Evolutionary conservation across 37 sponge, comb jelly and placozoan species (phyloP).

Genomic region (Eunapius fragilis): DNA sequence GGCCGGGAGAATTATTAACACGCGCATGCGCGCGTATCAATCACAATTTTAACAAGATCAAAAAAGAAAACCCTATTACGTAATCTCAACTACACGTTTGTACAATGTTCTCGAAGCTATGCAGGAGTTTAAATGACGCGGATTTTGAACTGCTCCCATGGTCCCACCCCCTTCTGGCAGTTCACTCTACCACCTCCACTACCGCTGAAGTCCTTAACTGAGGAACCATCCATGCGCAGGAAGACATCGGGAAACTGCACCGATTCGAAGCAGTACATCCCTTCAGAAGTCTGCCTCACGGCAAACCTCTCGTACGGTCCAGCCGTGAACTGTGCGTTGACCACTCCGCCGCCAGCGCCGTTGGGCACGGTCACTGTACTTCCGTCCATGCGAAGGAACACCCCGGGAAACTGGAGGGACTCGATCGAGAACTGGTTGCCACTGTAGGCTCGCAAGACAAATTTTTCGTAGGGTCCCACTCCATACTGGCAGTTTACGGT

Average conservation of each 20-base stretch:
- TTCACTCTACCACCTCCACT: too few species aligned
- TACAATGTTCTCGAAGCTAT: too few species aligned
- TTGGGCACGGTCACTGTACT: background rate
- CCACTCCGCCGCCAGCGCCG: background rate
- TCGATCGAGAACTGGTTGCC: background rate
- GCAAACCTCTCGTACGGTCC: background rate
- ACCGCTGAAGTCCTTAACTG: background rate
- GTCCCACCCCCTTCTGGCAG: too few species aligned
- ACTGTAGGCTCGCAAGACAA: background rate
- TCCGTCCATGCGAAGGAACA: background rate
- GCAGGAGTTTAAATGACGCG: too few species aligned
- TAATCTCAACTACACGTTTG: too few species aligned
- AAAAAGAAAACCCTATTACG: too few species aligned
- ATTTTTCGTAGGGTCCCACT: background rate
- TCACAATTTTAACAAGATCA: too few species aligned
- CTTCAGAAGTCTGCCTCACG: background rate
- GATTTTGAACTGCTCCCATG: too few species aligned
- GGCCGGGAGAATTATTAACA: too few species aligned
- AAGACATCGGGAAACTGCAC: background rate
- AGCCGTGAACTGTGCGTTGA: background rate
- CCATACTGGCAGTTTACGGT: background rate
- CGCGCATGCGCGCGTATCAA: too few species aligned
- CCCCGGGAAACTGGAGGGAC: background rate
- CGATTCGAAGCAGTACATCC: background rate
- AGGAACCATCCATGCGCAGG: background rate